Conservation (phyloP, 1,140 invertebrate species). For the Drosophila lacertosa region DNA sequence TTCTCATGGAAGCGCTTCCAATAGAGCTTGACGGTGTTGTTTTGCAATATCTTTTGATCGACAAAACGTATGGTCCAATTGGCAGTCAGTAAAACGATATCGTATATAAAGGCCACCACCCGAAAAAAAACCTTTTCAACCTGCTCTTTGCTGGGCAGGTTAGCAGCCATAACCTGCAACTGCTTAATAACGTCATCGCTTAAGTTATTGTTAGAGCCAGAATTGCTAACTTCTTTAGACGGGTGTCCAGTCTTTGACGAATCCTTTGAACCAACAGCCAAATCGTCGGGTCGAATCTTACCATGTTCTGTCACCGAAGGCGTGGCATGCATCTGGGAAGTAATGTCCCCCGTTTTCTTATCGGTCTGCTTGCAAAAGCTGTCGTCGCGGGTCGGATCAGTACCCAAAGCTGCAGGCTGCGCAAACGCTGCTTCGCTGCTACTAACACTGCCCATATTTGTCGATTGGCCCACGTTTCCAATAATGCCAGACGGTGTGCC, state of each 20-base stretch:
- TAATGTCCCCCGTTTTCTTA: not conserved
- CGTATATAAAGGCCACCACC: constrained; percentile 67
- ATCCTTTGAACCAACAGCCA: not conserved
- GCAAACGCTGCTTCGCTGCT: not conserved
- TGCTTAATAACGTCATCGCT: constrained; percentile 43
- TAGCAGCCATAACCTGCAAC: constrained; percentile 52
- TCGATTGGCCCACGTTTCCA: constrained; percentile 3
- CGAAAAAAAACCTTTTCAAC: constrained; percentile 72
- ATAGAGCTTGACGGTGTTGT: constrained; percentile 57
- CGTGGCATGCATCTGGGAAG: constrained; percentile 14
- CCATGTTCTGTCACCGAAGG: constrained; percentile 10
- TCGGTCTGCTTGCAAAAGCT: not conserved
- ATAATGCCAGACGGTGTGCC: constrained; percentile 16
- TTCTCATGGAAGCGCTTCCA: constrained; percentile 77
- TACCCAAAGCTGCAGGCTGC: constrained; percentile 1
- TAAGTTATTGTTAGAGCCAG: constrained; percentile 15
- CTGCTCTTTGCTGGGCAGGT: constrained; percentile 64
- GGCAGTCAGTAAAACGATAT: constrained; percentile 47
- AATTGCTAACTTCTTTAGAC: not conserved
- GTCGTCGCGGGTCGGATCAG: not conserved
- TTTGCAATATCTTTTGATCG: constrained; percentile 62
- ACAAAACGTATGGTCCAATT: constrained; percentile 52
- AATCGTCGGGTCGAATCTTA: constrained; percentile 7
- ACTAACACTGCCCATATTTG: not conserved
- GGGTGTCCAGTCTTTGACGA: not conserved